Evolutionary conservation across 2,113 vertebrate species (phyloP).

Genomic region (Chelonoidis abingdonii): DNA sequence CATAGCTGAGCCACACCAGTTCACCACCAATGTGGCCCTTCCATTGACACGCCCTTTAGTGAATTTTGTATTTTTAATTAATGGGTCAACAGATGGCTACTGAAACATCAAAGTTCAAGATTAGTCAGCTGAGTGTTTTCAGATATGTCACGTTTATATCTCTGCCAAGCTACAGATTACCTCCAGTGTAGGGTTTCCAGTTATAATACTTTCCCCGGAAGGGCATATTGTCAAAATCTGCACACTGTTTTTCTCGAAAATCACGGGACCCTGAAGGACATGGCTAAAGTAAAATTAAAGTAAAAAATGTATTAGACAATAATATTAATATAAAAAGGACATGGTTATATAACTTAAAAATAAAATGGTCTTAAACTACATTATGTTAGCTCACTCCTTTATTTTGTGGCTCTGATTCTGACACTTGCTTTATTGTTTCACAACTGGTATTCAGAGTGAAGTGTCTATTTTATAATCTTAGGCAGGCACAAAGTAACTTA

Average conservation of each 20-base stretch:
- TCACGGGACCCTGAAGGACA: constrained; percentile 91
- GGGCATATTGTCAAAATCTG: constrained; percentile 96
- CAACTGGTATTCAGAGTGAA: constrained; percentile 28
- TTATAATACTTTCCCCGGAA: constrained; percentile 99
- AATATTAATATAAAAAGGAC: constrained; percentile 41
- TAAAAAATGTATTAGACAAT: constrained; percentile 49
- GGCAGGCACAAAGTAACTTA: constrained; percentile 57
- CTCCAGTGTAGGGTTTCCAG: constrained; percentile 99
- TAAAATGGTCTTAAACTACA: neutral
- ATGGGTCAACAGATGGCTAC: neutral
- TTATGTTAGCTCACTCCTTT: constrained; percentile 18
- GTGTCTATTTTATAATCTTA: constrained; percentile 26
- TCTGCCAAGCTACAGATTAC: constrained; percentile 79
- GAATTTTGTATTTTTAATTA: neutral
- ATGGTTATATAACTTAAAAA: constrained; percentile 9
- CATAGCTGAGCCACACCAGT: neutral
- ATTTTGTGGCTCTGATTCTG: neutral
- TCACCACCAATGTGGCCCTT: neutral
- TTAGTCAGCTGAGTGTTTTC: neutral
- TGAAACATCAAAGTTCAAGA: neutral
- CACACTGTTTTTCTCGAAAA: constrained; percentile 98
- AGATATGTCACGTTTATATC: constrained; percentile 29
- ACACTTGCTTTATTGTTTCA: constrained; percentile 44
- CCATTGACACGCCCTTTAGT: neutral
- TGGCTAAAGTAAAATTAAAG: constrained; percentile 79